These are phyloP conservation scores for Drosophila putrida DNA, from an alignment of 2,888 invertebrate genomes.

Conservation along the genomic window DNA sequence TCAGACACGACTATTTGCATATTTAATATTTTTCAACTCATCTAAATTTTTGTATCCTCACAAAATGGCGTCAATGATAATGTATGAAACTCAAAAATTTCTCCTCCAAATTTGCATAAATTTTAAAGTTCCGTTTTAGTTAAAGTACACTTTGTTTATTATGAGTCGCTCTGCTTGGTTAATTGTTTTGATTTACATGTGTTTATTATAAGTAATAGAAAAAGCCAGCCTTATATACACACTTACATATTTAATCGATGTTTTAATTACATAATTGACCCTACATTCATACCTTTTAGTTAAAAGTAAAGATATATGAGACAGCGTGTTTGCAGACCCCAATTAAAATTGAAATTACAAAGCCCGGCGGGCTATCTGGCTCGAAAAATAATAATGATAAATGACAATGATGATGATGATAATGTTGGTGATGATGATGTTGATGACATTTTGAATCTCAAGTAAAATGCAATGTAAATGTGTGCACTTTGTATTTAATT, in stretches of 20 bases:
- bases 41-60: neutral
- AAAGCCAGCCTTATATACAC: conserved; percentile 18
- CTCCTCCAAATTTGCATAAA: neutral
- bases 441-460: conserved; percentile 51
- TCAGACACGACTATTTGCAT: too few species aligned
- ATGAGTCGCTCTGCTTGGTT: conserved; percentile 65
- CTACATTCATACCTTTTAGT: conserved; percentile 67
- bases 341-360: conserved; percentile 56
- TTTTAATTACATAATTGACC: conserved; percentile 56
- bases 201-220: conserved; percentile 28
- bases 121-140: conserved; percentile 12
- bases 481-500: conserved; percentile 75
- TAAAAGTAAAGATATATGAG: conserved; percentile 75
- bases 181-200: conserved; percentile 75
- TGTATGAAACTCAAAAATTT: conserved; percentile 23
- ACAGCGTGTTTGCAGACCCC: conserved; percentile 70
- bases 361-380: conserved; percentile 25
- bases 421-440: conserved; percentile 14
- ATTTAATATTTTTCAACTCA: too few species aligned
- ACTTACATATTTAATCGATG: conserved; percentile 22
- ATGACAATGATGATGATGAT: conserved; percentile 17
- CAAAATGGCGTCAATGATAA: conserved; percentile 4
- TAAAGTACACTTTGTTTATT: conserved; percentile 32
- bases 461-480: conserved; percentile 75
- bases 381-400: conserved; percentile 9